Percentiles rank a stretch among this genome's conserved stretches.
Evolutionary conservation across 2,888 invertebrate species (phyloP).

Genomic region (Syrista parreyssii): DNA sequence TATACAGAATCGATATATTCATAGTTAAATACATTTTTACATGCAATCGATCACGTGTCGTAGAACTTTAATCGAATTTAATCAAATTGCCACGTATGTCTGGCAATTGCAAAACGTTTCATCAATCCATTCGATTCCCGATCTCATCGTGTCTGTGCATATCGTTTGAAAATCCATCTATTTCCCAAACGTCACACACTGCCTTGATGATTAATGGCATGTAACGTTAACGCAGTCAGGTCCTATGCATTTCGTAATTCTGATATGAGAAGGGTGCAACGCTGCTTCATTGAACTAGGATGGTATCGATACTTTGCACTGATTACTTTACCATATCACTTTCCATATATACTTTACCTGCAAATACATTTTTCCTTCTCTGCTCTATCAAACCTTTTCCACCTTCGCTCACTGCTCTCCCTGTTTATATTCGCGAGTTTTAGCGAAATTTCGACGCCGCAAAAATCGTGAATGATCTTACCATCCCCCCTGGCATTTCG

Average conservation of each 20-base stretch:
- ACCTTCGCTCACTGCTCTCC: neutral
- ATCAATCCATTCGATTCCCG: neutral
- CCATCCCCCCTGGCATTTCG: neutral
- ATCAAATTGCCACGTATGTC: neutral
- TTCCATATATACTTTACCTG: neutral
- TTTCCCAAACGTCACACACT: constrained; percentile 28
- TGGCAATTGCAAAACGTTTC: neutral
- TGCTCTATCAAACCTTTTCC: neutral
- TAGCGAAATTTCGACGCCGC: neutral
- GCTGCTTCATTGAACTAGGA: neutral
- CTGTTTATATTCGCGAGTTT: neutral
- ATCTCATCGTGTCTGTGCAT: neutral
- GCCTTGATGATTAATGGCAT: constrained; percentile 34
- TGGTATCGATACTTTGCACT: neutral
- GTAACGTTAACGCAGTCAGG: constrained; percentile 28
- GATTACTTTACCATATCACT: neutral
- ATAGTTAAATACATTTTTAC: neutral
- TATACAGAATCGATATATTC: neutral
- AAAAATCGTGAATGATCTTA: neutral
- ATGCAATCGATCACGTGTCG: neutral
- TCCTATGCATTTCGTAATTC: neutral
- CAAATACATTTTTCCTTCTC: neutral
- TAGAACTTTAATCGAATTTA: neutral
- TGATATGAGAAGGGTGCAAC: neutral
- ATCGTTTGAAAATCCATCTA: constrained; percentile 23